Percentiles rank a stretch among this genome's conserved stretches.
Conservation (phyloP, 2,113 vertebrate genomes). For the Ameiurus melas region DNA sequence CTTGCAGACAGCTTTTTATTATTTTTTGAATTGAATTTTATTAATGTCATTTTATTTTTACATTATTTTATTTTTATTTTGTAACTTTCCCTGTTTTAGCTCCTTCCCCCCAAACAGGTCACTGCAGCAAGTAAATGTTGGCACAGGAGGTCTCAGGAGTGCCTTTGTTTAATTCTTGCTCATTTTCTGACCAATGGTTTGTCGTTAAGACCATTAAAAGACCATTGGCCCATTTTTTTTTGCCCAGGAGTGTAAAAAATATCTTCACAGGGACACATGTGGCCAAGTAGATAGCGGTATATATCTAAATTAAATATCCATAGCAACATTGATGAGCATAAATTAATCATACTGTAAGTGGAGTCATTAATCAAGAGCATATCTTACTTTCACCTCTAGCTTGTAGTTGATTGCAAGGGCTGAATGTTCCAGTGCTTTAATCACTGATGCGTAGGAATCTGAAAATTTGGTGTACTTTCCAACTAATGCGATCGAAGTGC, state of each 20-base stretch:
- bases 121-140: too few relatives aligned
- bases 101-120: too few relatives aligned
- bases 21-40: too few relatives aligned
- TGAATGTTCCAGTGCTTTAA: conserved; percentile 95
- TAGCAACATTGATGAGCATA: neutral
- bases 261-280: neutral
- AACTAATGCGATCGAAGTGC: conserved; percentile 89
- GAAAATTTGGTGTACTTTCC: conserved; percentile 97
- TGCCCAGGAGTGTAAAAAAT: neutral
- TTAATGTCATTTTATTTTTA: too few relatives aligned
- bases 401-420: conserved; percentile 95
- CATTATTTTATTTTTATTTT: too few relatives aligned
- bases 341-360: conserved; percentile 68
- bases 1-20: too few relatives aligned
- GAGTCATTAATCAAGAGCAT: neutral
- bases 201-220: too few relatives aligned
- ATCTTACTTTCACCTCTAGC: conserved; percentile 87
- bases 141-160: too few relatives aligned
- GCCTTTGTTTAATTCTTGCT: too few relatives aligned
- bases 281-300: neutral
- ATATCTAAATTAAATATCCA: neutral
- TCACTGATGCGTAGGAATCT: conserved; percentile 95
- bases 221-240: too few relatives aligned
- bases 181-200: too few relatives aligned
- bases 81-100: too few relatives aligned